Conservation (phyloP, 1,140 invertebrate species). For the Drosophila busckii region DNA sequence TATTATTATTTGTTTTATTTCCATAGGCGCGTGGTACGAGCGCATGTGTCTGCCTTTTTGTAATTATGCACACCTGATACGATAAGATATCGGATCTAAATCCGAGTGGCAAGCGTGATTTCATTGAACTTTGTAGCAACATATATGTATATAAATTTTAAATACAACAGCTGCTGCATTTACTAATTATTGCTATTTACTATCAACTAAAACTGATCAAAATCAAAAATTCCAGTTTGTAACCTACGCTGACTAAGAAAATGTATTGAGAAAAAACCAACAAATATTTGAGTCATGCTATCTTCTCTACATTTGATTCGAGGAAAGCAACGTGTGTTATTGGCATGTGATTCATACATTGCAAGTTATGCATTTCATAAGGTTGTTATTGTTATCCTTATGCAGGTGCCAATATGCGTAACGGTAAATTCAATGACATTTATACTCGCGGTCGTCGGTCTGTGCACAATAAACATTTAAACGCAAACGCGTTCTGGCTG, state of each 20-base stretch:
- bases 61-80: conserved; percentile 10
- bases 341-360: conserved; percentile 23
- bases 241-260: conserved; percentile 21
- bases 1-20: no score
- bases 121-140: no score
- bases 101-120: no score
- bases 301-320: conserved; percentile 15
- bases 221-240: background rate
- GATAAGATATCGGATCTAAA: conserved; percentile 20
- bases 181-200: no score
- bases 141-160: no score
- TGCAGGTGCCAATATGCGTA: no score
- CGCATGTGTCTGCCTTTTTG: background rate
- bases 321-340: conserved; percentile 16
- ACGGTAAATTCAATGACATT: no score
- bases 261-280: conserved; percentile 5
- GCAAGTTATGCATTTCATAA: no score
- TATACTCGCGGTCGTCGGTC: conserved; percentile 5
- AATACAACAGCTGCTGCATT: no score
- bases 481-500: no score
- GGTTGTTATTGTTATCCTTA: no score
- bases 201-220: background rate
- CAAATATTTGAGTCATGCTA: conserved; percentile 21
- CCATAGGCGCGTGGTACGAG: conserved; percentile 13
- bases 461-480: background rate